Base-by-base conservation (phyloP, 1,140 invertebrate genomes). In the Pseudomyrmex flavicornis region DNA sequence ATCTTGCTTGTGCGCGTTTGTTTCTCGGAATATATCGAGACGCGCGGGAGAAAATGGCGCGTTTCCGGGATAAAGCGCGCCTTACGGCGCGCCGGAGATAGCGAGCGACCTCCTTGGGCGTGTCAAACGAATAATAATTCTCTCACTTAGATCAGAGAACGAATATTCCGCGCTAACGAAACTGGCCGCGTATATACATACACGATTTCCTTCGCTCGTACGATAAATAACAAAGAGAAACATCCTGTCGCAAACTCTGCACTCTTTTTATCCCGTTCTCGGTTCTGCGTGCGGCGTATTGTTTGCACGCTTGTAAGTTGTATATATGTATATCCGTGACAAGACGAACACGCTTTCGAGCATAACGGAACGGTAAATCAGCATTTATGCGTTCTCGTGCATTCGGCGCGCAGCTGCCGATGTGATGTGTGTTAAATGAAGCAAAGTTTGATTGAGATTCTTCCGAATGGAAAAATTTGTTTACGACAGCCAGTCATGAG, bases 211-310 rank as follows among this genome's bases (percentile, higher is more conserved):
- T 58, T 26, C 0, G 35, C 61, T 74, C 50, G n/a, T 69, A 54
- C 87, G 86, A 88, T 88, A 84, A 88, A 87, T 87, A 88, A 63
- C 59, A 56, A 52, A 75, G 85, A 74, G 82, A 74, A 87, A 74
- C 63, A 52, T 88, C 70, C 61, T 69, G 66, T 65, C 52, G 68
- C 15, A 52, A 8, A 15, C 62, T 48, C 76, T 9, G 52, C 76
- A 68, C 35, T 87, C 75, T 76, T 77, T 77, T 56, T 82, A 26
- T 26, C 2, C 35, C 5, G 35, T 35, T 35, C 35, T 35, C 35
- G 4, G 35, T 50, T 44, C 3, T 26, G 48, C 50, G 44, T 44
- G 50, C 22, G 54, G 58, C 54, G 80, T 84, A 84, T 84, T 70
- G 72, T 76, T 73, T 52, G 52, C 66, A 7, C 69, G 59, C 68